Percentiles rank a stretch among this genome's conserved stretches.
Conservation (phyloP, 2,888 invertebrate species). For the Eupithecia abbreviata region DNA sequence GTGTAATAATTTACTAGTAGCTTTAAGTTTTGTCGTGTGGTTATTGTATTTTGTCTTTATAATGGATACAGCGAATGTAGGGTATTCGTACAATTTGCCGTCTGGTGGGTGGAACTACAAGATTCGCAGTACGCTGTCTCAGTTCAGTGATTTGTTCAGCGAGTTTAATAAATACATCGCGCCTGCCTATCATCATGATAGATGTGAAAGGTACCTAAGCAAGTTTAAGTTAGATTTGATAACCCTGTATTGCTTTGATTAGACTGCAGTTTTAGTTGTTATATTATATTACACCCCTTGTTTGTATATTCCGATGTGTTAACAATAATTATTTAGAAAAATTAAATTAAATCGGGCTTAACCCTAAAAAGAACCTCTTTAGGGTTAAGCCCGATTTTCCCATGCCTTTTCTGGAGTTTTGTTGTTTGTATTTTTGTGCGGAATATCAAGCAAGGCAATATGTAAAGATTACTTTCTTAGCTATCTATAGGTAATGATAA, state of each 20-base stretch:
- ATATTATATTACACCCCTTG: neutral
- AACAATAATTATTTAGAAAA: neutral
- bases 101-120: conserved; percentile 90
- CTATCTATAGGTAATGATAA: too few species aligned
- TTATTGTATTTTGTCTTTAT: conserved; percentile 30
- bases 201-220: conserved; percentile 95
- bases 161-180: conserved; percentile 98
- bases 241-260: neutral
- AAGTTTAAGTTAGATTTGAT: conserved; percentile 40
- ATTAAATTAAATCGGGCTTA: neutral
- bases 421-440: neutral
- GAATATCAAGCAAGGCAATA: neutral
- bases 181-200: conserved; percentile 98
- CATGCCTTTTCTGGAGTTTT: neutral
- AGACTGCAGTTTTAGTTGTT: neutral
- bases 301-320: neutral
- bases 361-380: neutral
- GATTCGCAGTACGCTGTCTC: conserved; percentile 90
- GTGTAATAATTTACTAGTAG: conserved; percentile 61
- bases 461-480: neutral
- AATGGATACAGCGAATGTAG: conserved; percentile 86
- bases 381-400: neutral
- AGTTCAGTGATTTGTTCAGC: conserved; percentile 97
- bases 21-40: conserved; percentile 32
- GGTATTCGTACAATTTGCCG: conserved; percentile 93